Conservation (phyloP, 1,140 invertebrate genomes). For the Drosophila melanica region DNA sequence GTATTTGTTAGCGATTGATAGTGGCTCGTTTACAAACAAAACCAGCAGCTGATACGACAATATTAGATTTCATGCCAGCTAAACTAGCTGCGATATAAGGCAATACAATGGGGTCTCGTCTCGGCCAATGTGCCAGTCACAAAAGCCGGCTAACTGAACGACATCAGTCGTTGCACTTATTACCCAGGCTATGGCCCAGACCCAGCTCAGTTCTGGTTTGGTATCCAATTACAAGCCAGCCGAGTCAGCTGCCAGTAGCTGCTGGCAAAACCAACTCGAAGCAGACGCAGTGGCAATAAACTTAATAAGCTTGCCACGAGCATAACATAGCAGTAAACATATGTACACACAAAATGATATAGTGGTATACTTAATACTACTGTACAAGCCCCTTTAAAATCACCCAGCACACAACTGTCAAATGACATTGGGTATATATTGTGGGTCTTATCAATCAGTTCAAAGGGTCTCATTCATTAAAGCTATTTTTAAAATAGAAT, state of each 20-base stretch:
- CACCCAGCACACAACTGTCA: neutral
- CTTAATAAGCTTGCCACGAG: constrained; percentile 53
- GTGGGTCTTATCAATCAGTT: neutral
- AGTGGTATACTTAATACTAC: neutral
- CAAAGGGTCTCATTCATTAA: no score
- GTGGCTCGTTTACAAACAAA: neutral
- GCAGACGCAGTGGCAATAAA: constrained; percentile 48
- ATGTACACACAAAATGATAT: neutral
- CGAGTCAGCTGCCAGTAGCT: constrained; percentile 19
- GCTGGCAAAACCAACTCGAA: constrained; percentile 38
- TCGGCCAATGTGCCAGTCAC: constrained; percentile 9
- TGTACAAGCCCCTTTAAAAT: neutral
- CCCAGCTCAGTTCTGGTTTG: constrained; percentile 13
- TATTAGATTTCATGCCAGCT: constrained; percentile 27
- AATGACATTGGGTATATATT: neutral
- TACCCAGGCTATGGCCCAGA: constrained; percentile 11
- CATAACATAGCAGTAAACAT: constrained; percentile 18
- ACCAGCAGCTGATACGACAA: constrained; percentile 6
- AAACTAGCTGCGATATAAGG: constrained; percentile 3
- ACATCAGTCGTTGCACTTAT: constrained; percentile 33
- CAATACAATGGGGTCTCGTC: neutral
- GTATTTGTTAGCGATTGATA: constrained; percentile 1
- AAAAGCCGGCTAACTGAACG: constrained; percentile 5
- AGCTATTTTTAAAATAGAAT: no score
- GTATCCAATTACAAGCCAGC: constrained; percentile 51